These are phyloP conservation scores for Serilophus lunatus DNA, from an alignment of 2,113 vertebrate species.

Conservation along the genomic window DNA sequence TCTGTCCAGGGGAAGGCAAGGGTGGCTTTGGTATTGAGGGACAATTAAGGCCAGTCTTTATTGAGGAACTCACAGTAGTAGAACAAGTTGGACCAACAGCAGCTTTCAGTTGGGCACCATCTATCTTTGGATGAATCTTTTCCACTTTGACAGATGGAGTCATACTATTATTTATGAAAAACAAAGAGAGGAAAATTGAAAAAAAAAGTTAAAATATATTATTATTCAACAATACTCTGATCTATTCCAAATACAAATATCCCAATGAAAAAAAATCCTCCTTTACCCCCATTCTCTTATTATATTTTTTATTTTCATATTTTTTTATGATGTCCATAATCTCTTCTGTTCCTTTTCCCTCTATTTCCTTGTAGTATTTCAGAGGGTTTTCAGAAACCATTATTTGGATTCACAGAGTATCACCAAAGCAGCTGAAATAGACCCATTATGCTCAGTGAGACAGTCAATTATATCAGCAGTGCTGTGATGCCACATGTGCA, in stretches of 20 bases:
- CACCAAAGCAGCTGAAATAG: background rate
- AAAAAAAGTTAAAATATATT: background rate
- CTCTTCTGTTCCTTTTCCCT: background rate
- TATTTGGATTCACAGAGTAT: background rate
- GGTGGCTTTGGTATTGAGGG: slow-evolving; percentile 99
- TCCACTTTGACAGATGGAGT: slow-evolving; percentile 93
- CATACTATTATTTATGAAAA: slow-evolving; percentile 76
- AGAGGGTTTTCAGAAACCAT: background rate
- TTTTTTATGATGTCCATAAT: background rate
- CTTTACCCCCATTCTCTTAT: background rate
- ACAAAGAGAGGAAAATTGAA: background rate
- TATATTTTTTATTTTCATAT: background rate
- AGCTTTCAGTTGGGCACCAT: slow-evolving; percentile 86
- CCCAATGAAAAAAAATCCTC: background rate
- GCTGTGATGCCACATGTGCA: background rate
- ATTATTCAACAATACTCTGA: background rate
- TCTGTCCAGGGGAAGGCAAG: slow-evolving; percentile 92
- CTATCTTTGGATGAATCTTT: slow-evolving; percentile 92
- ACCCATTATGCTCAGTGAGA: background rate
- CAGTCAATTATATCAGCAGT: background rate
- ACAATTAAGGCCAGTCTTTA: slow-evolving; percentile 99
- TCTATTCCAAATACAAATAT: background rate
- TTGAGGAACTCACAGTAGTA: slow-evolving; percentile 96
- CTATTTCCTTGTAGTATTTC: background rate
- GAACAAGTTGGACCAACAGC: slow-evolving; percentile 84